A percentile compares a stretch with the other conserved stretches of the same genome.
Evolutionary conservation across 2,888 invertebrate species (phyloP).

Genomic region (Hermodice carunculata): DNA sequence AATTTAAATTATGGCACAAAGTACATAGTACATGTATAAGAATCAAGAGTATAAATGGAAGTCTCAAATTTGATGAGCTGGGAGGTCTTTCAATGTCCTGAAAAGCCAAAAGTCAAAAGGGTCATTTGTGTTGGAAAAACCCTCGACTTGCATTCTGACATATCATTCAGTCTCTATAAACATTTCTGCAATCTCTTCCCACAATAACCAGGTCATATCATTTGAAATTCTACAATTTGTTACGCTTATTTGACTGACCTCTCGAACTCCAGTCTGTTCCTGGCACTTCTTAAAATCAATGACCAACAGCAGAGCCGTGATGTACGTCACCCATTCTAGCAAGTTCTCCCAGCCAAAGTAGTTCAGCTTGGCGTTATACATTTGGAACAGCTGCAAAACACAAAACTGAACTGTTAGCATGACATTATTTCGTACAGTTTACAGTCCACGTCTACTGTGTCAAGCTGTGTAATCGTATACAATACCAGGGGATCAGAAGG

Average conservation of each 20-base stretch:
- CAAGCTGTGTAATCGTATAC: no score
- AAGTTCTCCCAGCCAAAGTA: conserved; percentile 72
- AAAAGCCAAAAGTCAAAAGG: no score
- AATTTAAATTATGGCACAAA: no score
- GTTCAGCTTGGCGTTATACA: conserved; percentile 67
- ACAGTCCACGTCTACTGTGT: no score
- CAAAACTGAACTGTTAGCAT: not conserved
- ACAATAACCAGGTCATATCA: not conserved
- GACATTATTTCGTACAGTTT: no score
- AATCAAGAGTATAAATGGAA: no score
- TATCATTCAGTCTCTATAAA: not conserved
- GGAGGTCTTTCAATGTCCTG: no score
- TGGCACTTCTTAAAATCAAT: conserved; percentile 70
- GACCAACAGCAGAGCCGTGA: conserved; percentile 70
- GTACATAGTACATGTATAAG: no score
- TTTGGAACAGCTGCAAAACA: conserved; percentile 67
- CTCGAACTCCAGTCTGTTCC: conserved; percentile 63
- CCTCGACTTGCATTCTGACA: not conserved
- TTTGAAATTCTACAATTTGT: not conserved
- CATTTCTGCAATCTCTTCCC: not conserved
- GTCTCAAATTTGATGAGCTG: no score
- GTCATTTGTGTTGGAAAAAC: not conserved
- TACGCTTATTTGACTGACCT: conserved; percentile 51
- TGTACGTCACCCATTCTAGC: conserved; percentile 72
- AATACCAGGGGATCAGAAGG: no score